Evolutionary conservation across 1,140 invertebrate genomes (phyloP), one percentile per base, ranked within the genome.

Genomic region (Drosophila gunungcola): DNA sequence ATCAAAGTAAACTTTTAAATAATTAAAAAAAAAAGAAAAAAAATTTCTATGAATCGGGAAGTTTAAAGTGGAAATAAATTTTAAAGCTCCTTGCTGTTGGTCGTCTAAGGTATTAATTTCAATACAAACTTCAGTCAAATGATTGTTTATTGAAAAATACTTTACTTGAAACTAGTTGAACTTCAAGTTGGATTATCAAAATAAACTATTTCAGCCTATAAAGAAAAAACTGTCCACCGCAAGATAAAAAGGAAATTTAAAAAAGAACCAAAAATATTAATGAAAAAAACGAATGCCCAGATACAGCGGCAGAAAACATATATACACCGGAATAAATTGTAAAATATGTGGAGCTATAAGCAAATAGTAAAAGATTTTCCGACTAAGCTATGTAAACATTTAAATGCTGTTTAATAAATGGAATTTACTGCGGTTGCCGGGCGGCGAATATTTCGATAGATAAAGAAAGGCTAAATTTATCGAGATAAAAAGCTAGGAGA

Each of bases 341-440:
- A 41, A 69, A 55, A 68, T 68, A 46, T 68, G 39, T 69, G 36
- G 25, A 16, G 9, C 27, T 68, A 34, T 48, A 56, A 6, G 36
- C 42, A 63, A 46, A 13, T 16, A 5, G 41, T 11, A 27, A 55
- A 7, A 34, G 10, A 68, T 68, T 55, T 54, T 55, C 42, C 21
- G 11, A 9, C 42, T 3, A n/a, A 41, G 36, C n/a, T 25, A 4
- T 56, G 42, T 68, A 69, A 56, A 56, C 51, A 69, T 69, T 56
- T 13, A n/a, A 56, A 69, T 56, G 53, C 52, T 64, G 38, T 65
- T 70, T 70, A 49, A 39, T 29, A 56, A 41, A 56, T 34, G n/a
- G 4, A 63, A 52, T 65, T 52, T 45, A 49, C 21, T 70, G 51
- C 42, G n/a, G 41, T 38, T 45, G 48, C 48, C 61, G 25, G 9